Conservation (phyloP, 1,140 invertebrate species). For the Triops cancriformis region DNA sequence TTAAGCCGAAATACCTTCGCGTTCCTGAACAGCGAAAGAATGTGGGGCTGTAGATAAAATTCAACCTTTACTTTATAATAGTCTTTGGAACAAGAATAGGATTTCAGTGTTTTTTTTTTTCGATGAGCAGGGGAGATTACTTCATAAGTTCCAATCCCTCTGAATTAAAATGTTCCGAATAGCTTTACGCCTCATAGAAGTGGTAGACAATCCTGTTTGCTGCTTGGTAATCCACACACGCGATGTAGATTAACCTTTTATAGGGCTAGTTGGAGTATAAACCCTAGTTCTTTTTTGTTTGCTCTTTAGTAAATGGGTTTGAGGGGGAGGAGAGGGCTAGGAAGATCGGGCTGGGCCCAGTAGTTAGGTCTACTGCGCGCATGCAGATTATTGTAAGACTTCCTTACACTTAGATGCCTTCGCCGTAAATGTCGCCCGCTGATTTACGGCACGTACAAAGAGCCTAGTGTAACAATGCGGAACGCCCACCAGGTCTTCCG, state of each 20-base stretch:
- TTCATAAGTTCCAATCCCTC: not conserved
- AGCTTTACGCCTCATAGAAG: not conserved
- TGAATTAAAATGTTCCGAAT: not conserved
- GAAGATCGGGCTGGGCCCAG: not conserved
- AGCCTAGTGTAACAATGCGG: slow-evolving; percentile 12
- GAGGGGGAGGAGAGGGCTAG: not conserved
- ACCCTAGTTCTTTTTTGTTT: not conserved
- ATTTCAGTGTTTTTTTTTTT: too few relatives aligned
- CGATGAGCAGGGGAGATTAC: too few relatives aligned
- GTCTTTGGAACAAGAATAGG: too few relatives aligned
- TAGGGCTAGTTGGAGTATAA: not conserved
- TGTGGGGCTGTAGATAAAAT: not conserved
- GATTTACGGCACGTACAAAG: slow-evolving; percentile 4
- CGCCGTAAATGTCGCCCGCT: slow-evolving; percentile 3
- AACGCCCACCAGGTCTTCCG: slow-evolving; percentile 7
- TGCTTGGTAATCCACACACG: not conserved
- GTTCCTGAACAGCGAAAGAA: not conserved
- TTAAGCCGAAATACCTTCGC: not conserved
- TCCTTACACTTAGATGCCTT: slow-evolving; percentile 13
- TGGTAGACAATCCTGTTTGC: not conserved
- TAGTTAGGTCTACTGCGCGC: not conserved
- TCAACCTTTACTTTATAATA: too few relatives aligned
- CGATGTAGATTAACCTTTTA: not conserved
- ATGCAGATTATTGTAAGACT: slow-evolving; percentile 14
- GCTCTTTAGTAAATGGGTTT: not conserved